Base-by-base conservation (phyloP, 2,113 vertebrate species). In the Conger conger region DNA sequence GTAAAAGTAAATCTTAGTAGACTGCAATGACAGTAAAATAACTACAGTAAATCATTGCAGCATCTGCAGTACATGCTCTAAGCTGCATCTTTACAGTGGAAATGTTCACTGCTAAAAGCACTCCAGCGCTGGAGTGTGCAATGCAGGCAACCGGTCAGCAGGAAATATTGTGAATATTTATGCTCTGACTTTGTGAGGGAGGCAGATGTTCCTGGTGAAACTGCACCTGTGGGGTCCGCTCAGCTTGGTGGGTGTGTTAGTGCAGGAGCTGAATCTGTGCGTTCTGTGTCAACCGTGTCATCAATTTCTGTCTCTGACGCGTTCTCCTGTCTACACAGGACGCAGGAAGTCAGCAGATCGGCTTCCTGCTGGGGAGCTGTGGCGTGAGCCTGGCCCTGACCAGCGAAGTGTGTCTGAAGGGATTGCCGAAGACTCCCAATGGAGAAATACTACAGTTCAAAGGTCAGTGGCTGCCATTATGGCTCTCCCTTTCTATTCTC, bases 391-490 rank as follows among this genome's bases (percentile, higher is more conserved):
- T 99, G 89, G 98, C 98, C 86, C 96, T 99, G 86, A 99, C 98
- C 89, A 99, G 97, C 88, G 98, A 99, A 93, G 95, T 98, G 86
- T 99, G 98, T 91, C 92, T 99, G 80, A 99, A 99, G 87, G 98
- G 98, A 83, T 94, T 99, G 76, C 98, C 98, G 80, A 99, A 99
- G 94, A 99, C 97, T 9, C 97, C 98, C 81, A 97, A 97, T 0
- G 98, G 98, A 60, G 98, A 99, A 94, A 99, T 99, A 18, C 92
- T 99, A 87, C 97, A 97, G 89, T 99, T 98, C 87, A 99, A 99
- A 97, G 98, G 98, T 99, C 53, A 90, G 94, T 2, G 17, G 30
- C 33, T 8, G 7, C 78, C n/a, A 76, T 37, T 57, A 45, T 23
- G 15, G 37, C 79, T 42, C 79, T n/a, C 27, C 18, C 4, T 79